Conservation (phyloP, 2,888 invertebrate genomes). For the Therioaphis trifolii region DNA sequence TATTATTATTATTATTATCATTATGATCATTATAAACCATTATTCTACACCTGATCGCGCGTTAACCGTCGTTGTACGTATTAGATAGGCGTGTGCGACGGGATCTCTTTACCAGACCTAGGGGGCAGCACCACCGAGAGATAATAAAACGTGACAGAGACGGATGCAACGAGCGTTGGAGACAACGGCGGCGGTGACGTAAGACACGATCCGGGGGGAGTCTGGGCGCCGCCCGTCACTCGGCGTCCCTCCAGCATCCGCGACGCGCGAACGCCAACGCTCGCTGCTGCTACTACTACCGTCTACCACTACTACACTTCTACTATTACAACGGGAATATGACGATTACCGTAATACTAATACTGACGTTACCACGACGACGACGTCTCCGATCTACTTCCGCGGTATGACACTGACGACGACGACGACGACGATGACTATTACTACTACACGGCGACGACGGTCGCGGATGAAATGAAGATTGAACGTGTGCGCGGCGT, state of each 20-base stretch:
- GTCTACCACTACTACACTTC: too few species aligned
- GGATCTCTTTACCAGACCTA: conserved; percentile 28
- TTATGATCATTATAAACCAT: too few species aligned
- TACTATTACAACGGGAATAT: too few species aligned
- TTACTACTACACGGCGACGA: not conserved
- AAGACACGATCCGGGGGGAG: not conserved
- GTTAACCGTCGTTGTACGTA: not conserved
- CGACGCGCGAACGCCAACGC: too few species aligned
- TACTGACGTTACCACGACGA: too few species aligned
- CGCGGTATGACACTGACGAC: not conserved
- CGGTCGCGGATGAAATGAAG: conserved; percentile 33
- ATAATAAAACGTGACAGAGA: conserved; percentile 56
- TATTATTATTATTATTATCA: too few species aligned
- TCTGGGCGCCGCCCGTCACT: too few species aligned
- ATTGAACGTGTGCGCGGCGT: conserved; percentile 40
- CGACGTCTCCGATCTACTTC: too few species aligned
- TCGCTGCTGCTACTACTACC: too few species aligned
- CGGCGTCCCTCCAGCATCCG: too few species aligned
- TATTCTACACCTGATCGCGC: too few species aligned
- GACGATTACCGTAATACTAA: too few species aligned
- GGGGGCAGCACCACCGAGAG: not conserved
- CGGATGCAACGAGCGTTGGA: not conserved
- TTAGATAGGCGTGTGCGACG: conserved; percentile 8
- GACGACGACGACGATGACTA: not conserved
- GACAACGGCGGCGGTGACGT: not conserved